Conservation (phyloP, 2,113 vertebrate genomes). For the Macrotus californicus region DNA sequence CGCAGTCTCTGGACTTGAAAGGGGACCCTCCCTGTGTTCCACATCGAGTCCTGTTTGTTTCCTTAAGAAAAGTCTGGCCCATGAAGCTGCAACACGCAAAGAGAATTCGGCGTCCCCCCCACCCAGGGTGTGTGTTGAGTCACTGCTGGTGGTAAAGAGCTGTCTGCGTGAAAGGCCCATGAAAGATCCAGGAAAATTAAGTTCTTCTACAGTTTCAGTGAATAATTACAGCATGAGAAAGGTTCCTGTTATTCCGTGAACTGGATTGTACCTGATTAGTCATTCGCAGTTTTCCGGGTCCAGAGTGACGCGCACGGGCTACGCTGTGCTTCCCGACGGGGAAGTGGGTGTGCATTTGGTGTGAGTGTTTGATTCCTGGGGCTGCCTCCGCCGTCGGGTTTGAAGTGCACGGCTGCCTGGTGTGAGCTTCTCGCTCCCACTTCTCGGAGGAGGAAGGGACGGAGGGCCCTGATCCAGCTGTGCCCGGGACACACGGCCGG, state of each 20-base stretch:
- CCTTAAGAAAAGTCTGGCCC: not conserved
- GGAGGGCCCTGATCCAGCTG: rapidly evolving
- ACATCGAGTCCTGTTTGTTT: not conserved
- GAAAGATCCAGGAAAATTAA: not conserved
- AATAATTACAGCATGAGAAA: not conserved
- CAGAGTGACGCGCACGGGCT: rapidly evolving
- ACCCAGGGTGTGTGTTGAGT: not conserved
- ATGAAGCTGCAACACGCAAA: not conserved
- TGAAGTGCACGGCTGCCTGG: not conserved
- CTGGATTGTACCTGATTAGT: not conserved
- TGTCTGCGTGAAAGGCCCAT: not conserved
- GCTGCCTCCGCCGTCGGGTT: not conserved
- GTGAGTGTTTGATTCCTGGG: too few species aligned
- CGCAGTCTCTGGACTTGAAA: not conserved
- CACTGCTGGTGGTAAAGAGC: not conserved
- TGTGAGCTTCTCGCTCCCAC: not conserved
- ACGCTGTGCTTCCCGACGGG: too few species aligned
- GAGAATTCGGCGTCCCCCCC: not conserved
- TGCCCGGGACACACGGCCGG: rapidly evolving
- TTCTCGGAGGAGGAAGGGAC: too few species aligned
- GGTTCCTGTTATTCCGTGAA: rapidly evolving
- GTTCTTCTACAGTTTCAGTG: not conserved
- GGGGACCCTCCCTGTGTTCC: not conserved
- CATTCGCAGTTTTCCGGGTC: too few species aligned
- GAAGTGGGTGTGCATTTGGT: rapidly evolving